Base-by-base conservation (phyloP, 1,140 invertebrate genomes). In the Saccostrea glomerata region DNA sequence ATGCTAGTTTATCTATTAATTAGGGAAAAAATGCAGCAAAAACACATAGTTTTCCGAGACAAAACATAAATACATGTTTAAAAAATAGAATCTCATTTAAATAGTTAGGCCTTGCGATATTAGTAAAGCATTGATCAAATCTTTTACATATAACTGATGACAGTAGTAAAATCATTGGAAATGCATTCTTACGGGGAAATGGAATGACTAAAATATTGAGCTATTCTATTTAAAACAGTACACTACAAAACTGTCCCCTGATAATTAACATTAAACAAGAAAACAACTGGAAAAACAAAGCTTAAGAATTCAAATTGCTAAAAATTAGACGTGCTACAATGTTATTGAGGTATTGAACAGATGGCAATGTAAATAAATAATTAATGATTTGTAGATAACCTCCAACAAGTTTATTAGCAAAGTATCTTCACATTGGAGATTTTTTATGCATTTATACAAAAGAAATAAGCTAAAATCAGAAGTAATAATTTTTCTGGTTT, bases 181-280 rank as follows among this genome's bases (percentile, higher is more conserved):
- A 77, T 77, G 70, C 30, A 30, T 36, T 30, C 25, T 36, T 12
- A 11, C 13, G 70, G 25, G n/a, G n/a, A 77, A 77, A 30, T 77
- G 70, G 70, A 77, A 77, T 77, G 70, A 77, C 70, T 77, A 77
- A 40, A 25, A 63, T 36, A 77, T 77, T 77, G 70, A 77, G 70
- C 70, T 77, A 30, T 36, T 36, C 70, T 77, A 77, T 12, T 15
- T 25, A 77, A 77, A 77, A 30, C 15, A 77, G 70, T 30, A 77
- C 5, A 17, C 58, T 30, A 30, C 23, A 30, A 30, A 77, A 77
- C 70, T 30, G 70, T 77, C 70, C 70, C 70, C 70, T 77, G 70
- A 77, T 30, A 30, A 36, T 47, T 15, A 36, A 30, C 15, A 77
- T 30, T 25, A 3, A 25, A 77, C 23, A 77, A 15, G 30, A 30